A percentile compares a stretch with the other conserved stretches of the same genome.
Conservation (phyloP, 2,888 invertebrate species). For the Pinctada fucata region DNA sequence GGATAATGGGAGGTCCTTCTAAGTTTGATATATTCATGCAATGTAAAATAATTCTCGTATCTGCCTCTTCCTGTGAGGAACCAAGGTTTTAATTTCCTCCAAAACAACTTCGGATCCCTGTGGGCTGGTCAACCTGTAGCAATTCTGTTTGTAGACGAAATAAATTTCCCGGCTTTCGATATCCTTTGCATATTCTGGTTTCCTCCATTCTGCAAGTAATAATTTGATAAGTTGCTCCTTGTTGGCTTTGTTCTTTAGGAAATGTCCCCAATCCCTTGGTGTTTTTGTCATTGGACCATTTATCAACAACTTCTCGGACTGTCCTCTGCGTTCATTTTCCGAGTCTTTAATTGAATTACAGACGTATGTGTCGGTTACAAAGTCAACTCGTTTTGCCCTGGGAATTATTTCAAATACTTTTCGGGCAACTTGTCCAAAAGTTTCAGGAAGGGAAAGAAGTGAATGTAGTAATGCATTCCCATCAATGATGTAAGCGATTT, state of each 20-base stretch:
- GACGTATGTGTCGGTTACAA: neutral
- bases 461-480: conserved; percentile 34
- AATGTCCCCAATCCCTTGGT: neutral
- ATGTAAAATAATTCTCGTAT: neutral
- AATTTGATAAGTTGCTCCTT: neutral
- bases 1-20: neutral
- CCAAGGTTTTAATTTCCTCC: neutral
- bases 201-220: neutral
- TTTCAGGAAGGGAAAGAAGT: conserved; percentile 1
- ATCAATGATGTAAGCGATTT: conserved; percentile 6
- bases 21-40: neutral
- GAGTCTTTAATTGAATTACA: neutral
- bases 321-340: neutral
- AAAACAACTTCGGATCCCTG: neutral
- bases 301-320: neutral
- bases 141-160: neutral
- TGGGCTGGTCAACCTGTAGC: neutral
- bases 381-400: neutral
- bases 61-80: neutral
- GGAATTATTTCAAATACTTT: neutral
- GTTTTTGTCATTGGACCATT: neutral
- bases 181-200: neutral
- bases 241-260: neutral
- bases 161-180: neutral
- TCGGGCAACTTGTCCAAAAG: neutral